phyloP scores from a whole-genome alignment of 2,888 invertebrate species.

The Melieria picta region DNA sequence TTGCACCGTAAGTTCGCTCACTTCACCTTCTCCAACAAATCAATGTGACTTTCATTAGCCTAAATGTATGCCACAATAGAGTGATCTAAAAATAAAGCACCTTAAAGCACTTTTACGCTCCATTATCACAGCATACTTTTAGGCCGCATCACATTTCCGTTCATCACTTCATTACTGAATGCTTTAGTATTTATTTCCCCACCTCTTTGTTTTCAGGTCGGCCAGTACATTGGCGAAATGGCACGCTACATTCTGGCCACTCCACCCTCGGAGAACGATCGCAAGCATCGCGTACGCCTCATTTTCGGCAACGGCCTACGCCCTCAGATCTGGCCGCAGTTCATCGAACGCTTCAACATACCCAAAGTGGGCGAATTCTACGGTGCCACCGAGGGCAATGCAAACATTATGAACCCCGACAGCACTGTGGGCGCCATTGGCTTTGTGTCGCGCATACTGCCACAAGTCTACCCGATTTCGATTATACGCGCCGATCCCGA shows the following conservation, averaged over 20 bases:
- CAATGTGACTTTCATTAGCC: neutral
- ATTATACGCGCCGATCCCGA: conserved; percentile 89
- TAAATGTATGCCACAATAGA: too few relatives aligned
- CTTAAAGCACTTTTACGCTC: too few relatives aligned
- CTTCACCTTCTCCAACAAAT: neutral
- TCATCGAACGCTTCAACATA: conserved; percentile 87
- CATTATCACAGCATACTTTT: too few relatives aligned
- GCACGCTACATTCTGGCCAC: conserved; percentile 87
- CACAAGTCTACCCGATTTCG: conserved; percentile 91
- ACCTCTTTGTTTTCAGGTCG: conserved; percentile 70
- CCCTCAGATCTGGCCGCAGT: conserved; percentile 91
- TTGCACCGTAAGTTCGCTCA: conserved; percentile 77
- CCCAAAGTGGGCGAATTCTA: conserved; percentile 91
- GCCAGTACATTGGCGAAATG: conserved; percentile 93
- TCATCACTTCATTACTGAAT: too few relatives aligned
- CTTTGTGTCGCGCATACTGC: conserved; percentile 90
- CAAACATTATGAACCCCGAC: conserved; percentile 94
- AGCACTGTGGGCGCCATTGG: conserved; percentile 95
- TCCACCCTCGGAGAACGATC: conserved; percentile 75
- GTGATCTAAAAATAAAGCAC: too few relatives aligned
- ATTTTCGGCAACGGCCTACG: conserved; percentile 95
- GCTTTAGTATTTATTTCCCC: too few relatives aligned
- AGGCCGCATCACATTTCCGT: too few relatives aligned
- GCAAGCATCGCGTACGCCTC: conserved; percentile 77
- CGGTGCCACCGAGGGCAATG: conserved; percentile 98